Evolutionary conservation across 2,888 invertebrate species (phyloP), one percentile per base, ranked within the genome.

Genomic region (Ennomos fuscantarius): DNA sequence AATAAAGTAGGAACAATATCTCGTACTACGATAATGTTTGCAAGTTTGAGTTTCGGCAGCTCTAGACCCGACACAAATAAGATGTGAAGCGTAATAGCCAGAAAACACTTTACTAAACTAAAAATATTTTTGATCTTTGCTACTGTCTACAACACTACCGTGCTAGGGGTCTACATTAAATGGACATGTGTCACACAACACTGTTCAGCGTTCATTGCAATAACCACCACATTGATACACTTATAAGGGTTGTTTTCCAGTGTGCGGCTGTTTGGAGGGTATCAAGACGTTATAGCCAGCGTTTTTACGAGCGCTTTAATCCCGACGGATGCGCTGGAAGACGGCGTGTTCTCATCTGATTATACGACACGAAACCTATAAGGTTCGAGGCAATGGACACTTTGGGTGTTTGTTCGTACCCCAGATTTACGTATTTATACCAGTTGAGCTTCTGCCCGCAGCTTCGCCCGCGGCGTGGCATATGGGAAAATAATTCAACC

Each of bases 291-390:
- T 87, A 89, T 83, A 82, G 82, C 83, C 78, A 82, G 86, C 76
- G 63, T 78, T 87, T 88, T 89, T 87, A 89, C 86, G 88, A 88
- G 85, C 84, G 86, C 86, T 88, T 53, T 89, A 89, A 89, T 89
- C 89, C 24, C 88, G 74, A 78, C 79, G 81, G 82, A 82, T n/a
- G n/a, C 79, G 80, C 72, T 66, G 76, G 64, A 68, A 56, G 47
- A 48, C 11, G 44, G 62, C 44, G 45, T 42, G 79, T 76, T 73
- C 77, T 66, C 87, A 70, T 66, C 73, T 45, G 33, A 40, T 5
- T 2, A 8, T 10, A 62, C 73, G 73, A 12, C 42, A 70, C 71
- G 70, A 52, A 47, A 15, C 3, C 9, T 33, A 8, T 24, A 62
- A 31, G 36, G 6, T 3, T 24, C 2, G 24, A 6, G 24, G 24